phyloP scores from a whole-genome alignment of 1,140 invertebrate species.

The Kradibia gibbosae region DNA sequence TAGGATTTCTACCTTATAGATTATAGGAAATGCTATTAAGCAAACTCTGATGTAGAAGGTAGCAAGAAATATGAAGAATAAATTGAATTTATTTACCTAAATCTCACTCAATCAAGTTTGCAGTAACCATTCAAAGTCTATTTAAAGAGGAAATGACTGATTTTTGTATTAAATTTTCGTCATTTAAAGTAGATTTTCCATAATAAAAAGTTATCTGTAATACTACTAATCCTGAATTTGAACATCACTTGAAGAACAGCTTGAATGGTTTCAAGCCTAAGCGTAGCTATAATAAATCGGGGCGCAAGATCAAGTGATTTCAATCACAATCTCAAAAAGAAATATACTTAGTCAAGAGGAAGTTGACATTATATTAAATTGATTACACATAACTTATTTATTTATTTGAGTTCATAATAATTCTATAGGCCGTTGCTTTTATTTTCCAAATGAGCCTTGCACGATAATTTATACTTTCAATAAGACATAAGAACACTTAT shows the following conservation, averaged over 20 bases:
- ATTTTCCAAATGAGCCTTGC: not conserved
- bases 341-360: not conserved
- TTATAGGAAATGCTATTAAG: not conserved
- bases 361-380: not conserved
- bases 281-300: not conserved
- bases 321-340: not conserved
- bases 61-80: not conserved
- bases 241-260: not conserved
- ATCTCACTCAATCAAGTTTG: not conserved
- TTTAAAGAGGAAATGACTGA: not conserved
- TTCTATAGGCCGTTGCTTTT: not conserved
- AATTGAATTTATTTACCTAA: not conserved
- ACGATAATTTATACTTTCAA: conserved; percentile 47
- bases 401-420: not conserved
- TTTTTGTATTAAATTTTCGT: not conserved
- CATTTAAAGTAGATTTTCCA: not conserved
- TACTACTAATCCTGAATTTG: not conserved
- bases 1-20: not conserved
- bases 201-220: not conserved
- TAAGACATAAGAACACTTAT: conserved; percentile 24
- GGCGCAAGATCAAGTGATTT: not conserved
- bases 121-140: not conserved
- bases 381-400: not conserved
- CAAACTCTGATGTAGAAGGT: not conserved
- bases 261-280: not conserved